Evolutionary conservation across 2,113 vertebrate genomes (phyloP).

Genomic region (Nettapus auritus): DNA sequence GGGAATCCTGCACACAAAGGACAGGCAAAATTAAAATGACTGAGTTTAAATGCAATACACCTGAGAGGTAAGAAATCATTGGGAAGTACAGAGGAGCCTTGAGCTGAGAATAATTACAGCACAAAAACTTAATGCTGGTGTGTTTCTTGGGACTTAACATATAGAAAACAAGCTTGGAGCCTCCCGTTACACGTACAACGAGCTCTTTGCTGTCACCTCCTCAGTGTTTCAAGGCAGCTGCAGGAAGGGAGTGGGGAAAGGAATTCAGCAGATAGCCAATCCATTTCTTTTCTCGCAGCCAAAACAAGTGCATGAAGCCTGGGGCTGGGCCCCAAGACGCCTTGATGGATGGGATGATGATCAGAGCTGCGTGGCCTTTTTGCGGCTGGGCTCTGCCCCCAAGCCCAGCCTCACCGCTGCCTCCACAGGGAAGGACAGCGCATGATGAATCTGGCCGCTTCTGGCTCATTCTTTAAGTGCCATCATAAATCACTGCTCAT

Average conservation of each 20-base stretch:
- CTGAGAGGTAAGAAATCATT: not conserved
- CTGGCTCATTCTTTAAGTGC: conserved; percentile 19
- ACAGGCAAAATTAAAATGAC: not conserved
- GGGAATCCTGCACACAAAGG: not conserved
- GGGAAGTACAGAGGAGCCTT: not conserved
- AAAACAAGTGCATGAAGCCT: not conserved
- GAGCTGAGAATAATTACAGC: not conserved
- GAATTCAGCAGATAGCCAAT: not conserved
- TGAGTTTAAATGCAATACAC: not conserved
- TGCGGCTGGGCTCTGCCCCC: fast-evolving
- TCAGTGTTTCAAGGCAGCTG: fast-evolving
- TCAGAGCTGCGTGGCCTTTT: not conserved
- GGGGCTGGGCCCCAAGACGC: not conserved
- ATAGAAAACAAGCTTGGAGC: not conserved
- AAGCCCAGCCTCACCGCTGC: fast-evolving
- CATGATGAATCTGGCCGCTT: not conserved
- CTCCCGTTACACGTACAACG: fast-evolving
- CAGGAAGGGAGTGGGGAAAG: not conserved
- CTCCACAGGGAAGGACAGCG: not conserved
- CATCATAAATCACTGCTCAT: conserved; percentile 29
- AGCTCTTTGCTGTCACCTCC: not conserved
- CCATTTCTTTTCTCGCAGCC: not conserved
- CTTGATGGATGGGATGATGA: not conserved
- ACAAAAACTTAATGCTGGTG: not conserved
- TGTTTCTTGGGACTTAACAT: not conserved